These are phyloP conservation scores for Heliconius sara DNA, from an alignment of 2,888 invertebrate species.

Conservation along the genomic window DNA sequence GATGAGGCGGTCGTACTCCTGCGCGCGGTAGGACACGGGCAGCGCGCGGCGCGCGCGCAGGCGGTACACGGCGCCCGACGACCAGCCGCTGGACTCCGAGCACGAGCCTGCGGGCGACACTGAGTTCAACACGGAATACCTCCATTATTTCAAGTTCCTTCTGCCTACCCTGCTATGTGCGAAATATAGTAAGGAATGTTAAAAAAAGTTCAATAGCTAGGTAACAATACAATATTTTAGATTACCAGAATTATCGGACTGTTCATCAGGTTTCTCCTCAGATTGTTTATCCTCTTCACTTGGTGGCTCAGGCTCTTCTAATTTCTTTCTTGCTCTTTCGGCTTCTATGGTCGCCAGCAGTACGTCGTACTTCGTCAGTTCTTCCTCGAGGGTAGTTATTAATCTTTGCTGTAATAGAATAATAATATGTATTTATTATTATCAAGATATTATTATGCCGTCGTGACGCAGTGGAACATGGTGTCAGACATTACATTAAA, in stretches of 20 bases:
- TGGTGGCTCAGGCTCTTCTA: conserved; percentile 55
- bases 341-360: conserved; percentile 86
- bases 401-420: conserved; percentile 81
- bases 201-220: too few species aligned
- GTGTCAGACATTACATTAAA: too few species aligned
- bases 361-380: conserved; percentile 90
- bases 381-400: conserved; percentile 88
- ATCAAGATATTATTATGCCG: too few species aligned
- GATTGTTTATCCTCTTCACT: conserved; percentile 51
- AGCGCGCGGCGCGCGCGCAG: conserved; percentile 91
- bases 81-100: conserved; percentile 64
- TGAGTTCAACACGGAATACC: too few species aligned
- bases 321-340: conserved; percentile 78
- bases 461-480: too few species aligned
- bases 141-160: not conserved
- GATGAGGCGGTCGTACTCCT: conserved; percentile 98
- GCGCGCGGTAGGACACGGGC: conserved; percentile 92
- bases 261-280: conserved; percentile 72
- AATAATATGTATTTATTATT: not conserved
- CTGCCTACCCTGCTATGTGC: not conserved
- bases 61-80: conserved; percentile 91
- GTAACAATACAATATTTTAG: not conserved
- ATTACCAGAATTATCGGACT: conserved; percentile 64
- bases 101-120: not conserved
- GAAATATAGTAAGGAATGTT: too few species aligned